phyloP scores from a whole-genome alignment of 2,113 vertebrate genomes.

The Archocentrus centrarchus region DNA sequence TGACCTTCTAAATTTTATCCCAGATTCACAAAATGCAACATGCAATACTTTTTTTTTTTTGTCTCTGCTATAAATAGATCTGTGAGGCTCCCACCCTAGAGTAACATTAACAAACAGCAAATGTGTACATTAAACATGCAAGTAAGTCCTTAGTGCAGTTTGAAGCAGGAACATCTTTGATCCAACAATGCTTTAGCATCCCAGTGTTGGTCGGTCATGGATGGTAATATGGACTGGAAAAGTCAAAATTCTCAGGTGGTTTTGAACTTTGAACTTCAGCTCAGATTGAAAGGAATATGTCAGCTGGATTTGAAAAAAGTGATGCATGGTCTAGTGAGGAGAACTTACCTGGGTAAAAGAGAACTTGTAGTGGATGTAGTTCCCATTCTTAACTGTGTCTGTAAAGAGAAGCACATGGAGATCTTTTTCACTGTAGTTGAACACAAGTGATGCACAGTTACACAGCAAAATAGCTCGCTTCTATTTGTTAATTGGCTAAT shows the following conservation, averaged over 20 bases:
- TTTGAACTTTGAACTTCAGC: conserved; percentile 38
- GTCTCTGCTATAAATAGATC: background rate
- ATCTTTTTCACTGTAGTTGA: conserved; percentile 12
- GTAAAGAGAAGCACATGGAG: conserved; percentile 38
- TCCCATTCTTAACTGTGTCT: conserved; percentile 80
- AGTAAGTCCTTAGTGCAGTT: conserved; percentile 15
- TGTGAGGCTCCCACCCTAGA: background rate
- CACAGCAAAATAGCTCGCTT: background rate
- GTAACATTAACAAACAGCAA: conserved; percentile 21
- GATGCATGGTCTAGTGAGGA: background rate
- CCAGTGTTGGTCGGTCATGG: conserved; percentile 34
- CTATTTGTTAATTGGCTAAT: conserved; percentile 6
- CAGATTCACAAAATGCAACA: background rate
- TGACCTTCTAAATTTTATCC: background rate
- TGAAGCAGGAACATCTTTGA: conserved; percentile 29
- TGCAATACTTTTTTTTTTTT: background rate
- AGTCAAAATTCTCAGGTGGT: conserved; percentile 9
- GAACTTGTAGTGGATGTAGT: conserved; percentile 85
- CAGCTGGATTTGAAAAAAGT: conserved; percentile 20
- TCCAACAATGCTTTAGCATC: background rate
- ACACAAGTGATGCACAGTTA: background rate
- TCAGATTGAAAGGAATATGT: conserved; percentile 19
- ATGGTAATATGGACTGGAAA: conserved; percentile 27
- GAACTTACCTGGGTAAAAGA: conserved; percentile 80
- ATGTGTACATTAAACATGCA: conserved; percentile 31